phyloP scores from a whole-genome alignment of 2,113 vertebrate genomes.

The Planiliza haematocheilus region DNA sequence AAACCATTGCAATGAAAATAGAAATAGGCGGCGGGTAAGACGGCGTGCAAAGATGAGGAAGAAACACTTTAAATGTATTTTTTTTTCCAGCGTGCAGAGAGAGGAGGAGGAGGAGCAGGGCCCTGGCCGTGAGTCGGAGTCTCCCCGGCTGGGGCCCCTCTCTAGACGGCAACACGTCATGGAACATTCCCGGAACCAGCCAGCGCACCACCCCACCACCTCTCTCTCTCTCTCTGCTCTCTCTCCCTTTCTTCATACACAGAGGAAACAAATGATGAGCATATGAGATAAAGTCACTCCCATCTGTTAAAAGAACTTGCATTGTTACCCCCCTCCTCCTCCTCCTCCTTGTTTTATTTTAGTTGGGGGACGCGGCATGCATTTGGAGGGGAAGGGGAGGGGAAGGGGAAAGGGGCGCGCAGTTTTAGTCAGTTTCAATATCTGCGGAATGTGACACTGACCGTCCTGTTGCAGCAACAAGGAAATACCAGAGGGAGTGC shows the following conservation, averaged over 20 bases:
- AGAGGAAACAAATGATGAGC: constrained; percentile 63
- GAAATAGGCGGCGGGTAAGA: too few relatives aligned
- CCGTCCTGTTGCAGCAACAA: constrained; percentile 36
- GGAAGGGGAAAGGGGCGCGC: too few relatives aligned
- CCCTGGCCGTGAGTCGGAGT: constrained; percentile 54
- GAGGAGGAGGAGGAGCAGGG: neutral
- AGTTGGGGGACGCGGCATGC: too few relatives aligned
- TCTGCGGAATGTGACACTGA: constrained; percentile 23
- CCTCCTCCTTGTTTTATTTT: neutral
- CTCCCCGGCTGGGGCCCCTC: constrained; percentile 69
- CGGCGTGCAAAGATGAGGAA: too few relatives aligned
- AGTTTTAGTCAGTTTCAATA: neutral
- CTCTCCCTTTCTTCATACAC: too few relatives aligned
- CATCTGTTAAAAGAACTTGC: neutral
- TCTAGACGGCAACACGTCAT: constrained; percentile 78
- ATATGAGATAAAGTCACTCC: constrained; percentile 65
- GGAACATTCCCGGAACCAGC: constrained; percentile 84
- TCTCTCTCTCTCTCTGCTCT: constrained; percentile 51
- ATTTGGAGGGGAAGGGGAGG: too few relatives aligned
- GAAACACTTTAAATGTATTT: too few relatives aligned
- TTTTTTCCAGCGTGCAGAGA: neutral
- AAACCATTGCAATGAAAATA: too few relatives aligned
- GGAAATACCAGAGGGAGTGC: constrained; percentile 54
- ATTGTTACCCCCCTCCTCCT: neutral
- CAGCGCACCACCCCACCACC: constrained; percentile 77